Evolutionary conservation across 2,797 vertebrate species (phyloP).

Genomic region (Melopsittacus undulatus): DNA sequence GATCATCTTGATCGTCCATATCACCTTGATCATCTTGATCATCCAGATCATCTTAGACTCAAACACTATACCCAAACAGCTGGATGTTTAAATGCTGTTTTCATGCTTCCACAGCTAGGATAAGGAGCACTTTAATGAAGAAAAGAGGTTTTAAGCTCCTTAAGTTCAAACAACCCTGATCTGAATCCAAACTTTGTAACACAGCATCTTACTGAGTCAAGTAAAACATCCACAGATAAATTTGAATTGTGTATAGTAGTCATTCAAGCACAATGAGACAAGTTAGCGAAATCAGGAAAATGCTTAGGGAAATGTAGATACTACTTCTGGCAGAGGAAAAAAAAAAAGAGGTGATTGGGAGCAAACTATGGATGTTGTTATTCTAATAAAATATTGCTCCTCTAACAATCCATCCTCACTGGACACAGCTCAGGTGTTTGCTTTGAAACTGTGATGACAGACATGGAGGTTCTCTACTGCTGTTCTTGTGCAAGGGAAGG

Average conservation of each 20-base stretch:
- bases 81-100: neutral
- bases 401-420: neutral
- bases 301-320: rapidly evolving
- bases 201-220: neutral
- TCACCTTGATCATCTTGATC: too few species aligned
- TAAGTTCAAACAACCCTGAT: neutral
- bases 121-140: neutral
- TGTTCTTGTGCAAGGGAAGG: neutral
- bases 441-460: neutral
- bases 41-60: neutral
- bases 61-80: neutral
- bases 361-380: neutral
- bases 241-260: neutral
- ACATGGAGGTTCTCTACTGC: neutral
- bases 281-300: neutral
- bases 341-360: rapidly evolving
- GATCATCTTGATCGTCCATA: neutral
- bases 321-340: neutral
- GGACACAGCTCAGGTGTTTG: neutral
- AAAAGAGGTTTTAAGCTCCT: neutral
- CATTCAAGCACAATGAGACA: neutral
- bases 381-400: neutral
- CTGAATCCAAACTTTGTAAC: neutral
- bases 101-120: neutral
- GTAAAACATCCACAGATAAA: neutral